phyloP scores from a whole-genome alignment of 2,888 invertebrate genomes.

The Phorcus lineatus region DNA sequence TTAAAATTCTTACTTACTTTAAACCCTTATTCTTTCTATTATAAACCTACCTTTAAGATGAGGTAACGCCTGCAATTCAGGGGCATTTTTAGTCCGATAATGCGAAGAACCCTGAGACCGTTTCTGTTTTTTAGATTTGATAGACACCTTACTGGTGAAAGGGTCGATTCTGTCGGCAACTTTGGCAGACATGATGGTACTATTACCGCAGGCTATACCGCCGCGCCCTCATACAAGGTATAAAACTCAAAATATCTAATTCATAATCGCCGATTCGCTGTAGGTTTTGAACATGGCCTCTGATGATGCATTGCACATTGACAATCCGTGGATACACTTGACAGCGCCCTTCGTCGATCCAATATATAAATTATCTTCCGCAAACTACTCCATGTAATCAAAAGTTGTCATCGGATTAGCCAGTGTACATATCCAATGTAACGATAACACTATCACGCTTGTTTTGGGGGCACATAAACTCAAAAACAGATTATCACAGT shows the following conservation, averaged over 20 bases:
- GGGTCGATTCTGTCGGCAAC: constrained; percentile 98
- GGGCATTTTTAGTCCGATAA: constrained; percentile 98
- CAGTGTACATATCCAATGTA: not conserved
- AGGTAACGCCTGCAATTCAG: constrained; percentile 96
- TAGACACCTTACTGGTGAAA: constrained; percentile 91
- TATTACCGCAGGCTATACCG: constrained; percentile 2
- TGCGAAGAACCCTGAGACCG: constrained; percentile 99
- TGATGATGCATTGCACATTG: constrained; percentile 38
- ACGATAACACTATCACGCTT: constrained; percentile 5
- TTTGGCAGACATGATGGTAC: constrained; percentile 78
- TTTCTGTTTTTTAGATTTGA: constrained; percentile 98
- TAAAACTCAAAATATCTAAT: not conserved
- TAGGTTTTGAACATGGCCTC: constrained; percentile 32
- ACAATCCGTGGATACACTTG: constrained; percentile 51
- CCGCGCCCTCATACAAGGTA: not conserved
- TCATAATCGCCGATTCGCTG: constrained; percentile 16
- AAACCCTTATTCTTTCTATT: not conserved
- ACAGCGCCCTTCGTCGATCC: constrained; percentile 32
- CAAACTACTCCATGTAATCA: constrained; percentile 17
- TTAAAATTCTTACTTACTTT: not conserved
- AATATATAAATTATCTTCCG: not conserved
- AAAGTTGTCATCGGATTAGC: not conserved
- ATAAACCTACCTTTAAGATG: constrained; percentile 90
- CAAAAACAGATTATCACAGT: constrained; percentile 44
- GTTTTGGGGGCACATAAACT: constrained; percentile 23